Base-by-base conservation (phyloP, 2,888 invertebrate species). In the Parasteatoda lunata region DNA sequence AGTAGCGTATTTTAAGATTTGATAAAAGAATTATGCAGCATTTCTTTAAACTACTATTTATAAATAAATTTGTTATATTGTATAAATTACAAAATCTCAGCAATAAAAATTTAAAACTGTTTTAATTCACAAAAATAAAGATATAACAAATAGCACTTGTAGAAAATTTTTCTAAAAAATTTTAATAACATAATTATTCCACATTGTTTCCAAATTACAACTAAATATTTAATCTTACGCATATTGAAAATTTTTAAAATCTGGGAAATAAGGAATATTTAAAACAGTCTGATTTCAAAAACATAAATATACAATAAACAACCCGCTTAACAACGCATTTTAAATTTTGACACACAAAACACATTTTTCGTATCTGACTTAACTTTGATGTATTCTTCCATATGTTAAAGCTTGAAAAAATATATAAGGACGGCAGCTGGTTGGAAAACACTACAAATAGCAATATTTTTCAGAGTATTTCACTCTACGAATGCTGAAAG, bases 391-490 rank as follows among this genome's bases (percentile, higher is more conserved):
- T 68, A 82, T 76, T 59, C 49, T 66, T 51, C 49, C 70, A 82
- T 48, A 59, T 68, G 75, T 49, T 70, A 64, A 47, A 51, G 47
- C 69, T 82, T 82, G 30, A 15, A 54, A 52, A 75, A 81, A 82
- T n/a, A 65, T 47, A 51, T 70, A 48, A 49, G 15, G 47, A 64
- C 70, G 70, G 64, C 82, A 82, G 82, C 82, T 82, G 82, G 47
- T 48, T 69, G n/a, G 49, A 77, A 65, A 49, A 76, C 30, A 65
- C 68, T 73, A 81, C 54, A 81, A 75, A 81, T 68, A 30, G 75
- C 75, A 68, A 75, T 81, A 75, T 69, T 81, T 81, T 81, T 70
- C 68, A 48, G 72, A 68, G 68, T 75, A 75, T 81, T 79, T 79
- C 71, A 64, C 51, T 48, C 51, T 47, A 47, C 4, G 13, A 7